These are phyloP conservation scores for Paracentrotus lividus DNA, from an alignment of 53 echinoderm and acorn worm species.

Conservation along the genomic window DNA sequence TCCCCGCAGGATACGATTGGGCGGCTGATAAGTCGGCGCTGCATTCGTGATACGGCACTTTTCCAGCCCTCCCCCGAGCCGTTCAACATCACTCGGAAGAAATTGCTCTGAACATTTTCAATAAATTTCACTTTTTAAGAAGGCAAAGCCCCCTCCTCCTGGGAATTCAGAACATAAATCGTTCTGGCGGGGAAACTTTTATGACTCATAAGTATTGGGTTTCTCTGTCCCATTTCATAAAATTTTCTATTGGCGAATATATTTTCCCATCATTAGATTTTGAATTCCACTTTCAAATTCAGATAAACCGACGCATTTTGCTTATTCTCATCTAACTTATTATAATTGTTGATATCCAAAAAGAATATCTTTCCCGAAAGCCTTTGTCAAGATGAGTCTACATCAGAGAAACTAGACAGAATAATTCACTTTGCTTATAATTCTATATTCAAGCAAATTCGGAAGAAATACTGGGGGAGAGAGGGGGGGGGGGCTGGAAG, in stretches of 20 bases:
- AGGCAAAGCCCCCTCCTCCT: constrained; percentile 12
- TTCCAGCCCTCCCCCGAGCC: constrained; percentile 38
- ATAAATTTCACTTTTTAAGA: constrained; percentile 36
- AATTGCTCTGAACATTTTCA: constrained; percentile 52
- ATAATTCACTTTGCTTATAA: too few relatives aligned
- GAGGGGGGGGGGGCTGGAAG: too few relatives aligned
- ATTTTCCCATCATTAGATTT: neutral
- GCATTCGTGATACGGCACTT: constrained; percentile 48
- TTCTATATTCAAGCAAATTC: too few relatives aligned
- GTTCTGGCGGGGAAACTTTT: constrained; percentile 25
- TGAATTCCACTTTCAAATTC: neutral
- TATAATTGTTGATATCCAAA: too few relatives aligned
- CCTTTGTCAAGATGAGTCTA: too few relatives aligned
- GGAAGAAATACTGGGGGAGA: too few relatives aligned
- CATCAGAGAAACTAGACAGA: too few relatives aligned
- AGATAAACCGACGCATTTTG: too few relatives aligned
- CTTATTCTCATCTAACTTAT: too few relatives aligned
- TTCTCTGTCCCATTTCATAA: neutral
- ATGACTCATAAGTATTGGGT: constrained; percentile 23
- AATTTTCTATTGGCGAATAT: neutral
- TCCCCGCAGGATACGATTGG: constrained; percentile 33
- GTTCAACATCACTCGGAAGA: constrained; percentile 40
- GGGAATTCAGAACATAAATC: constrained; percentile 1
- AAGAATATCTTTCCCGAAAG: too few relatives aligned
- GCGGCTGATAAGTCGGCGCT: constrained; percentile 38